Conservation (phyloP, 1,140 invertebrate species). For the Ceratina calcarata region DNA sequence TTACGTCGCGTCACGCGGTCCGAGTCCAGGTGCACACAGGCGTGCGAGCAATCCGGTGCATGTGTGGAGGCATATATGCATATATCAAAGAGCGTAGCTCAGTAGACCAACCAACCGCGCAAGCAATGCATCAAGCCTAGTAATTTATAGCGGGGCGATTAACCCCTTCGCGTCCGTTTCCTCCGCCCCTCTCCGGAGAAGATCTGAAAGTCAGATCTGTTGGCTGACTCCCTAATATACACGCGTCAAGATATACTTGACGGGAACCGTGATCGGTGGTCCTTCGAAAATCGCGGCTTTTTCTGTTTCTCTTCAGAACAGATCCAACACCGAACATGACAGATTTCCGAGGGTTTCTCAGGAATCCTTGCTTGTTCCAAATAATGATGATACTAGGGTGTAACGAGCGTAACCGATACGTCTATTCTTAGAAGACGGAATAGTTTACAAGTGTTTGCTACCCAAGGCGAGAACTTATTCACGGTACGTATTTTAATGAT, state of each 20-base stretch:
- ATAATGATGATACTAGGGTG: too few relatives aligned
- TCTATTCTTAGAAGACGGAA: too few relatives aligned
- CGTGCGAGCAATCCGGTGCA: conserved; percentile 41
- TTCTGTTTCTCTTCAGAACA: neutral
- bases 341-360: neutral
- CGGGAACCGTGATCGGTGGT: neutral
- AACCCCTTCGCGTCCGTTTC: conserved; percentile 62
- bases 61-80: conserved; percentile 47
- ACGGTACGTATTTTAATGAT: too few relatives aligned
- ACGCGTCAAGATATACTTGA: conserved; percentile 33
- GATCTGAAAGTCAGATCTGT: conserved; percentile 76
- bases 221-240: conserved; percentile 39
- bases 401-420: too few relatives aligned
- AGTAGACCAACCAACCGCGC: conserved; percentile 70
- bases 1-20: conserved; percentile 29
- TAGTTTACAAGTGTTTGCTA: too few relatives aligned
- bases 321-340: neutral
- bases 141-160: conserved; percentile 76
- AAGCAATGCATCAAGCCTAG: conserved; percentile 75
- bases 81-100: conserved; percentile 65
- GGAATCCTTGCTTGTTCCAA: too few relatives aligned
- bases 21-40: conserved; percentile 9
- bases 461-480: too few relatives aligned
- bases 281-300: neutral
- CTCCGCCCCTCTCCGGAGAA: conserved; percentile 48